A percentile compares a stretch with the other conserved stretches of the same genome.
Conservation (phyloP, 2,797 vertebrate genomes). For the Onychomys arenicola region DNA sequence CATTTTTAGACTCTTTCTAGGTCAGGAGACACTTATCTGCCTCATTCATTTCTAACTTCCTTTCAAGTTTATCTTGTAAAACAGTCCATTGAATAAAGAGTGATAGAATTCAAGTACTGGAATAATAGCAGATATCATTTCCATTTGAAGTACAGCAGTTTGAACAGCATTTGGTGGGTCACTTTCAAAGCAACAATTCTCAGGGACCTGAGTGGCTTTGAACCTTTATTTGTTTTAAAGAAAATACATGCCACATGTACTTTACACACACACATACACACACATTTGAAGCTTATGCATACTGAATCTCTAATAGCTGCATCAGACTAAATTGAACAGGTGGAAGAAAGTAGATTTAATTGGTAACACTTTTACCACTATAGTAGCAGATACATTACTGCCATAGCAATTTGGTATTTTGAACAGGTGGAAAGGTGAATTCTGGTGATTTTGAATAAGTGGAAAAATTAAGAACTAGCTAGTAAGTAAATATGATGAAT, state of each 20-base stretch:
- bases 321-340: not conserved
- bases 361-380: not conserved
- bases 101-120: not conserved
- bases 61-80: slow-evolving; percentile 80
- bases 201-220: slow-evolving; percentile 61
- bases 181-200: slow-evolving; percentile 60
- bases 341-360: not conserved
- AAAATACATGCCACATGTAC: slow-evolving; percentile 37
- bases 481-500: not conserved
- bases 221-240: slow-evolving; percentile 77
- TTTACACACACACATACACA: not conserved
- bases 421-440: not conserved
- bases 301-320: slow-evolving; percentile 3
- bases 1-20: not conserved
- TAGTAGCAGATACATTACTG: not conserved
- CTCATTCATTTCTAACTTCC: slow-evolving; percentile 72
- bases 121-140: slow-evolving; percentile 14
- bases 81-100: slow-evolving; percentile 53
- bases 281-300: slow-evolving; percentile 50
- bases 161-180: not conserved
- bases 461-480: not conserved
- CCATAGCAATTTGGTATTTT: slow-evolving; percentile 8
- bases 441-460: slow-evolving; percentile 26
- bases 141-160: slow-evolving; percentile 52
- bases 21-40: slow-evolving; percentile 72